Evolutionary conservation across 2,113 vertebrate genomes (phyloP).

Genomic region (Sander vitreus): DNA sequence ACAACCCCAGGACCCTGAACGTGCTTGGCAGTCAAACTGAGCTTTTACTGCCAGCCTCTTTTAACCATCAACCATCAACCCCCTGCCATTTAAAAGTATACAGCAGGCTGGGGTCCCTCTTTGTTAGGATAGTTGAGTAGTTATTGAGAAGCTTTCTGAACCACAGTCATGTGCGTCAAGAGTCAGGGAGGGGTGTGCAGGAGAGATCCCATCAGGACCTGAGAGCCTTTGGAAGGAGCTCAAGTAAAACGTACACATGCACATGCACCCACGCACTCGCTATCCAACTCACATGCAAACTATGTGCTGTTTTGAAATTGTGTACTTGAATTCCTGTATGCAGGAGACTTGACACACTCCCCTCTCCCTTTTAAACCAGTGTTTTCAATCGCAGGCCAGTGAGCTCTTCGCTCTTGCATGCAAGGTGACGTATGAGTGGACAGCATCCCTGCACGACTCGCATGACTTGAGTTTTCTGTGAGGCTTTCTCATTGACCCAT

Average conservation of each 20-base stretch:
- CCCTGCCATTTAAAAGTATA: slow-evolving; percentile 66
- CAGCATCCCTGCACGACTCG: slow-evolving; percentile 25
- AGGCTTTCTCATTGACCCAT: slow-evolving; percentile 43
- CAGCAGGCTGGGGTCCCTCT: slow-evolving; percentile 59
- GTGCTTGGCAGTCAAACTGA: slow-evolving; percentile 76
- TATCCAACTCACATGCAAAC: slow-evolving; percentile 28
- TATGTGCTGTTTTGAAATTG: slow-evolving; percentile 47
- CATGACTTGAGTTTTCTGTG: slow-evolving; percentile 52
- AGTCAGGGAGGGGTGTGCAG: slow-evolving; percentile 59
- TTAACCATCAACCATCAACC: slow-evolving; percentile 68
- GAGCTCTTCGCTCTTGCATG: slow-evolving; percentile 58
- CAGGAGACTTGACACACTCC: slow-evolving; percentile 45
- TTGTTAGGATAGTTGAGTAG: slow-evolving; percentile 65
- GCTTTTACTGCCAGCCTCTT: slow-evolving; percentile 78
- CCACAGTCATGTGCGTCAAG: slow-evolving; percentile 52
- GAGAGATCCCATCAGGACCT: slow-evolving; percentile 56
- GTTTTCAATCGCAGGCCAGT: slow-evolving; percentile 55
- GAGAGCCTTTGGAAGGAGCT: slow-evolving; percentile 58
- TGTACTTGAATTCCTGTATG: slow-evolving; percentile 48
- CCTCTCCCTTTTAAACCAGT: slow-evolving; percentile 32
- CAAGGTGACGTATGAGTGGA: slow-evolving; percentile 58
- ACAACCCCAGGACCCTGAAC: slow-evolving; percentile 72
- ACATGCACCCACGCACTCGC: slow-evolving; percentile 20
- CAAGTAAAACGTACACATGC: slow-evolving; percentile 50
- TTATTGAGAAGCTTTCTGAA: slow-evolving; percentile 65